These are phyloP conservation scores for Phymatocera aterrima DNA, from an alignment of 2,888 invertebrate genomes.

Conservation along the genomic window DNA sequence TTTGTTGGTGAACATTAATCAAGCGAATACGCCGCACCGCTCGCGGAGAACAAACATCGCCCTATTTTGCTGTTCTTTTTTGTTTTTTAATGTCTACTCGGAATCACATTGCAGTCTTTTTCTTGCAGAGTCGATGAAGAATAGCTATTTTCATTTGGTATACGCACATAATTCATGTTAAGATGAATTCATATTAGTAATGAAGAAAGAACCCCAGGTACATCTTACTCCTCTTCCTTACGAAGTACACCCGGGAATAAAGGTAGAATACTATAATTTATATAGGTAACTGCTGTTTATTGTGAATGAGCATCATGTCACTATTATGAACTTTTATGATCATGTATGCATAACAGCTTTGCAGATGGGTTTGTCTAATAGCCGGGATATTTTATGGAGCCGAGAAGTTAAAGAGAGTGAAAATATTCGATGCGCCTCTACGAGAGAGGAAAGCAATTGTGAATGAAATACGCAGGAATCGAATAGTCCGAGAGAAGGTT, in stretches of 20 bases:
- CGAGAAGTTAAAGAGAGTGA: constrained; percentile 1
- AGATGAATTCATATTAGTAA: too few species aligned
- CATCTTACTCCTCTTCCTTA: not conserved
- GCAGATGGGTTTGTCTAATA: constrained; percentile 32
- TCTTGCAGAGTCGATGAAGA: too few species aligned
- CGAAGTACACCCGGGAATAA: constrained; percentile 31
- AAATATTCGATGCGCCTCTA: constrained; percentile 18
- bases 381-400: constrained; percentile 13
- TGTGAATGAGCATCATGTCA: too few species aligned
- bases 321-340: not conserved
- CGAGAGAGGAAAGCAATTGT: not conserved
- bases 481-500: constrained; percentile 2
- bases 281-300: not conserved
- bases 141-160: too few species aligned
- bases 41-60: too few species aligned
- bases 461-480: not conserved
- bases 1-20: too few species aligned
- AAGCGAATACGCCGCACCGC: too few species aligned
- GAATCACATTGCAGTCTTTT: too few species aligned
- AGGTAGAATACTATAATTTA: not conserved
- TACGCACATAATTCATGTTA: too few species aligned
- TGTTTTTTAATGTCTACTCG: too few species aligned
- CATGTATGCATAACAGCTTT: not conserved
- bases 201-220: not conserved
- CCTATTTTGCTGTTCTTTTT: too few species aligned